These are phyloP conservation scores for Girardia tigrina DNA, from an alignment of 2,888 invertebrate genomes.

Conservation along the genomic window DNA sequence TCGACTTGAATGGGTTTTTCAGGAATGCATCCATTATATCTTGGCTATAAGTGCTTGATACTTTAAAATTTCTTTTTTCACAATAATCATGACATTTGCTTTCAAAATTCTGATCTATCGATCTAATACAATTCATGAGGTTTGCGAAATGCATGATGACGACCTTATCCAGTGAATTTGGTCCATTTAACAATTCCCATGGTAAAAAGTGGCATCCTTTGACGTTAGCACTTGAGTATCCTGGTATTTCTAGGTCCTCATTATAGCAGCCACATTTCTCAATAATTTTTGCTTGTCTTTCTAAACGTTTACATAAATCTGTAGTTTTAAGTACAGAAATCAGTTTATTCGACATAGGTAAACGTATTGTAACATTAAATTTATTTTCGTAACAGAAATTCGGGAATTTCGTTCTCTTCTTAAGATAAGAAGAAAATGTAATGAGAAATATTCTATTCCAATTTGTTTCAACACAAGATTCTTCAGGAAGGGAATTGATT, in stretches of 20 bases:
- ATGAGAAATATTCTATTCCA: slow-evolving; percentile 2
- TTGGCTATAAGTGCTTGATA: not conserved
- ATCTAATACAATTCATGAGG: not conserved
- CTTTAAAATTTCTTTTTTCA: not conserved
- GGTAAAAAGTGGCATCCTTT: not conserved
- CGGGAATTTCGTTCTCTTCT: not conserved
- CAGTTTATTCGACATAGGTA: not conserved
- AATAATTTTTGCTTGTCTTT: not conserved
- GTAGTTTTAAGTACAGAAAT: not conserved
- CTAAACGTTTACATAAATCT: not conserved
- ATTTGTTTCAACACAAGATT: not conserved
- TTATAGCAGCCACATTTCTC: not conserved
- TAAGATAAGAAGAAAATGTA: not conserved
- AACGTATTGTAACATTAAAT: not conserved
- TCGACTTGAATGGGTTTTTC: not conserved
- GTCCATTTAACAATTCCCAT: not conserved
- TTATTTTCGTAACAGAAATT: not conserved
- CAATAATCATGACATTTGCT: not conserved
- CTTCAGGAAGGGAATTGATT: not conserved
- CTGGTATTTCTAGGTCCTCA: not conserved
- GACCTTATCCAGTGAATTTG: not conserved
- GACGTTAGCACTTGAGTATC: not conserved
- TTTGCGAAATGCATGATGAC: not conserved
- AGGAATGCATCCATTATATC: not conserved
- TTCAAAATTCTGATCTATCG: not conserved